A percentile compares a stretch with the other conserved stretches of the same genome.
phyloP scores from a whole-genome alignment of 2,888 invertebrate species.

The Tenthredo notha region DNA sequence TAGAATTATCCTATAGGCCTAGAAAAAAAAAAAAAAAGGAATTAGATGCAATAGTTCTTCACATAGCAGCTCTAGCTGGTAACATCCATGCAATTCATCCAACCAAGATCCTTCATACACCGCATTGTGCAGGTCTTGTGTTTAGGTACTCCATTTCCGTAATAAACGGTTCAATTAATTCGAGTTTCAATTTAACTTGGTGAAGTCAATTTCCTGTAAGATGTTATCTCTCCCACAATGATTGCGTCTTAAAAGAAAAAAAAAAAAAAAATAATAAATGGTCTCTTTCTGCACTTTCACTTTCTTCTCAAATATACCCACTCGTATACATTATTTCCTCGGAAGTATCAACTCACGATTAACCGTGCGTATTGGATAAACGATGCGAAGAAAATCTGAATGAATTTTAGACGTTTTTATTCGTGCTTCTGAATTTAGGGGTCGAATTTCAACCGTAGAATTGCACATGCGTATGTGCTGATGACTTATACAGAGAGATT shows the following conservation, averaged over 20 bases:
- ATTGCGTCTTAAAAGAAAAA: background rate
- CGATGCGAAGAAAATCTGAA: background rate
- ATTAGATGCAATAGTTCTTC: background rate
- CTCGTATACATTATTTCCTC: background rate
- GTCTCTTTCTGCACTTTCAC: background rate
- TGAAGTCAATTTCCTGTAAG: background rate
- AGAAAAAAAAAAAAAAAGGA: background rate
- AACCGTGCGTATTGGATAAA: background rate
- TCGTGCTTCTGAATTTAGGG: no score
- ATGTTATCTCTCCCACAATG: conserved; percentile 4
- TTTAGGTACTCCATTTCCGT: background rate
- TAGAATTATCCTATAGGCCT: background rate
- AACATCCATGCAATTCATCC: background rate
- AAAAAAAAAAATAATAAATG: background rate
- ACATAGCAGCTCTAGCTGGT: background rate
- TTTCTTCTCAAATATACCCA: conserved; percentile 6
- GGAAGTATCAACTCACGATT: background rate
- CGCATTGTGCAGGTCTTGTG: background rate
- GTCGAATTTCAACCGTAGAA: no score
- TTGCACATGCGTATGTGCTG: background rate
- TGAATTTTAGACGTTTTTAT: no score
- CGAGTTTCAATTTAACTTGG: background rate
- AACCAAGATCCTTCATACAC: background rate
- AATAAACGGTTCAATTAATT: conserved; percentile 1
- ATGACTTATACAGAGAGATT: no score